Percentiles rank a stretch among this genome's conserved stretches.
Conservation (phyloP, 1,140 invertebrate species). For the Rhopalosiphum maidis region DNA sequence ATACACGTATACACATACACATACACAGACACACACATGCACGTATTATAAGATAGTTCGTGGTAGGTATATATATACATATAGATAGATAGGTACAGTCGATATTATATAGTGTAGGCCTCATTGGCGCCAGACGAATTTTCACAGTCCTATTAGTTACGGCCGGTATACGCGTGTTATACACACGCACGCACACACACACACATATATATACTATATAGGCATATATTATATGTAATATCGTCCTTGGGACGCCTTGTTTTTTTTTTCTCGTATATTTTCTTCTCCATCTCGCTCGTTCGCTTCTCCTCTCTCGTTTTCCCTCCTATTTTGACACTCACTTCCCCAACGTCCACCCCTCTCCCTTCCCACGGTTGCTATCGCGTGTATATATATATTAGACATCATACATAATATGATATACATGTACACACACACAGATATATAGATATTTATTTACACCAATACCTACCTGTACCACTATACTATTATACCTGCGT, state of each 20-base stretch:
- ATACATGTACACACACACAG: not conserved
- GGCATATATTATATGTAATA: not conserved
- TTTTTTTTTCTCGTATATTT: not conserved
- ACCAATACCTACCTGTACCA: not conserved
- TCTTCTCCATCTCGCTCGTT: not conserved
- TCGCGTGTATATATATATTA: not conserved
- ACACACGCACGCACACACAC: not conserved
- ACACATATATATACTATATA: not conserved
- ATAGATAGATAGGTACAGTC: not conserved
- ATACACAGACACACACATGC: not conserved
- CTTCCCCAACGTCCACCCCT: not conserved
- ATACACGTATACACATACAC: not conserved
- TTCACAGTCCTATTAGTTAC: slow-evolving; percentile 55
- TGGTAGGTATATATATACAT: not conserved
- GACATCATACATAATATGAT: not conserved
- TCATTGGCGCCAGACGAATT: slow-evolving; percentile 56
- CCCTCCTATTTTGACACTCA: not conserved
- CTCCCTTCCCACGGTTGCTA: not conserved
- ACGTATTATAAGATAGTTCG: not conserved
- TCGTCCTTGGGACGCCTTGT: not conserved
- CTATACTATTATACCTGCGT: not conserved
- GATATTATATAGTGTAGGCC: not conserved
- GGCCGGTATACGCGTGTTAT: slow-evolving; percentile 19
- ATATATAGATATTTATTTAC: not conserved
- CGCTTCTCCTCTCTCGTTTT: not conserved